phyloP scores from a whole-genome alignment of 92 coral and sea anemone genomes.

The Meandrina meandrites region DNA sequence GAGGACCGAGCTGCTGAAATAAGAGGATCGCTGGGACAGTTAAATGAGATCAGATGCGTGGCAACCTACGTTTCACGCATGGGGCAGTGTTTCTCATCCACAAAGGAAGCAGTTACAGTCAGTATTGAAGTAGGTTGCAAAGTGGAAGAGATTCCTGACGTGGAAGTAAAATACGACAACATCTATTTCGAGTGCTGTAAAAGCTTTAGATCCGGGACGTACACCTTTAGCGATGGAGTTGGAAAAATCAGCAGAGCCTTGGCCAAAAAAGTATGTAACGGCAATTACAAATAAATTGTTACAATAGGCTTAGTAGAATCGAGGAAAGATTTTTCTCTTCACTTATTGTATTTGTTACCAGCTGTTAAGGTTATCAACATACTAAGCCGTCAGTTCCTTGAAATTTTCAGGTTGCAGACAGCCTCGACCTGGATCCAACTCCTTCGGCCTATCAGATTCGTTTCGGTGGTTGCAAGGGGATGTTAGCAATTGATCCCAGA shows the following conservation, averaged over 20 bases:
- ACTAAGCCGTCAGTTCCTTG: neutral
- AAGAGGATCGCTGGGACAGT: constrained; percentile 80
- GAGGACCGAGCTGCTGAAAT: constrained; percentile 64
- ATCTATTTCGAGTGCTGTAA: constrained; percentile 65
- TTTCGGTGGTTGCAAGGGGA: constrained; percentile 92
- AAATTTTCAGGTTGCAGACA: constrained; percentile 65
- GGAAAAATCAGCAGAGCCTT: constrained; percentile 82
- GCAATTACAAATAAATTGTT: too few relatives aligned
- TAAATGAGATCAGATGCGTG: constrained; percentile 85
- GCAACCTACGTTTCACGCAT: constrained; percentile 95
- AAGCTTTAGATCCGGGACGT: constrained; percentile 58
- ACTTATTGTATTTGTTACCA: neutral
- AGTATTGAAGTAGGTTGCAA: constrained; percentile 65
- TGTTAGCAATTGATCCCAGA: constrained; percentile 82
- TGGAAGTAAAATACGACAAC: constrained; percentile 47
- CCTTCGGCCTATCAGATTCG: constrained; percentile 96
- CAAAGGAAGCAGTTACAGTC: constrained; percentile 85
- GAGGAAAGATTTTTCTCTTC: neutral
- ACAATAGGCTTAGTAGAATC: neutral
- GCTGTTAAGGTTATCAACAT: too few relatives aligned
- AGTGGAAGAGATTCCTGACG: constrained; percentile 65
- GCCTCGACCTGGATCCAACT: constrained; percentile 62
- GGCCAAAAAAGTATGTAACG: constrained; percentile 79
- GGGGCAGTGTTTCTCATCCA: constrained; percentile 99
- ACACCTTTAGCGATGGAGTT: constrained; percentile 93